Base-by-base conservation (phyloP, 2,113 vertebrate genomes). In the Sorex araneus region DNA sequence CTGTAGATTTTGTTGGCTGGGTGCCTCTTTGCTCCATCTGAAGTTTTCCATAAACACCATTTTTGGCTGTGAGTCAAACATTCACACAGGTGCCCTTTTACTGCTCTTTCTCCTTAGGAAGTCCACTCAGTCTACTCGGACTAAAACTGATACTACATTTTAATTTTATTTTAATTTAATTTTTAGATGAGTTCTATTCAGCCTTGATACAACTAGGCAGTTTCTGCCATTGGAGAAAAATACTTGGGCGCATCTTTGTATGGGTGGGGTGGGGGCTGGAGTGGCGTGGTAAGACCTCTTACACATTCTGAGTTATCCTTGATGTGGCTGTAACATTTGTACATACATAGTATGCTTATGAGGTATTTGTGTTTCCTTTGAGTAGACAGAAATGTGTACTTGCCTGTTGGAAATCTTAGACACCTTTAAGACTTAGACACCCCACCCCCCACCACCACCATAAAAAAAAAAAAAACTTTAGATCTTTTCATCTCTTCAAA, bases 41-140 rank as follows among this genome's bases (percentile, higher is more conserved):
- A 97, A 98, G 97, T 98, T 98, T 98, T 97, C 97, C 98, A 98
- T 98, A 98, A 98, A 98, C 98, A 98, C 88, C 60, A 21, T 74
- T 96, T 94, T 96, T 98, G 98, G 98, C 98, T 94, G 94, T 77
- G 93, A 91, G 97, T 97, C 98, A 98, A 90, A 60, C 94, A 97
- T 92, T 97, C 98, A 97, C 97, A 97, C 97, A 97, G 98, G 97
- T 98, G 98, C 98, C 98, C 98, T 98, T 98, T 97, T 92, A 91
- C 96, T 97, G 97, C 97, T 98, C 97, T 95, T 97, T 98, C 98
- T 97, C 98, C 97, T 97, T 96, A 97, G 98, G 98, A 98, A 98
- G 97, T 97, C 98, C 93, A 87, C 95, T 96, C 97, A 98, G 88
- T 97, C 96, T 97, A 97, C 96, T 91, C 89, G 93, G 97, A 92